Percentiles rank a stretch among this genome's conserved stretches.
Conservation (phyloP, 2,113 vertebrate genomes). For the Acanthisitta chloris region DNA sequence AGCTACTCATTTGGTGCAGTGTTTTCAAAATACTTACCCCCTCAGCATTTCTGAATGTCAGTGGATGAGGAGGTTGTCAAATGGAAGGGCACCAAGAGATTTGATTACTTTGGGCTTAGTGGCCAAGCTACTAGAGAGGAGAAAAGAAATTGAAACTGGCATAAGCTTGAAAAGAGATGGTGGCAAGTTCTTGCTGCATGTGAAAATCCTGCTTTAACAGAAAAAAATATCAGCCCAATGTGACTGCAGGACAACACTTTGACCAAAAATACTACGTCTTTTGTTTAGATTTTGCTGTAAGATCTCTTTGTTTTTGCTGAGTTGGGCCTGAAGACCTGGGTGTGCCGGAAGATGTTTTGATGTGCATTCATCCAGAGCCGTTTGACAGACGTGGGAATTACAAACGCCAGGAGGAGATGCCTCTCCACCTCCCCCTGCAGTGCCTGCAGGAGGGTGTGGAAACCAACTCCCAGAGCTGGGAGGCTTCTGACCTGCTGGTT, state of each 20-base stretch:
- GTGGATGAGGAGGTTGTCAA: background rate
- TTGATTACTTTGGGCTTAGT: background rate
- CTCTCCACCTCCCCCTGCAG: background rate
- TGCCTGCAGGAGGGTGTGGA: background rate
- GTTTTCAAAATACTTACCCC: background rate
- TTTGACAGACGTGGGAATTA: background rate
- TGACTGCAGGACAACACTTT: background rate
- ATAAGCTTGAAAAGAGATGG: background rate
- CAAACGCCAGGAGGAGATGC: accelerated
- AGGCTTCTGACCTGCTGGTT: background rate
- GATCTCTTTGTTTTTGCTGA: background rate
- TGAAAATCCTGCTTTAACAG: background rate
- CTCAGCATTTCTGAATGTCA: background rate
- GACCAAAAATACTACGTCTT: background rate
- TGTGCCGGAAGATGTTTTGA: background rate
- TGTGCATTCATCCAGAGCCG: accelerated
- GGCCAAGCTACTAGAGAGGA: background rate
- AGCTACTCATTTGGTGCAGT: background rate
- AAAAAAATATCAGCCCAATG: background rate
- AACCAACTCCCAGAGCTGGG: accelerated
- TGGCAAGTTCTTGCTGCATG: background rate
- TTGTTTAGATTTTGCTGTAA: background rate
- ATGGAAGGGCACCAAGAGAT: background rate
- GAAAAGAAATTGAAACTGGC: background rate
- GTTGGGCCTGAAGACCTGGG: background rate